Evolutionary conservation across 2,797 vertebrate species (phyloP).

Genomic region (Meriones psammophilus): DNA sequence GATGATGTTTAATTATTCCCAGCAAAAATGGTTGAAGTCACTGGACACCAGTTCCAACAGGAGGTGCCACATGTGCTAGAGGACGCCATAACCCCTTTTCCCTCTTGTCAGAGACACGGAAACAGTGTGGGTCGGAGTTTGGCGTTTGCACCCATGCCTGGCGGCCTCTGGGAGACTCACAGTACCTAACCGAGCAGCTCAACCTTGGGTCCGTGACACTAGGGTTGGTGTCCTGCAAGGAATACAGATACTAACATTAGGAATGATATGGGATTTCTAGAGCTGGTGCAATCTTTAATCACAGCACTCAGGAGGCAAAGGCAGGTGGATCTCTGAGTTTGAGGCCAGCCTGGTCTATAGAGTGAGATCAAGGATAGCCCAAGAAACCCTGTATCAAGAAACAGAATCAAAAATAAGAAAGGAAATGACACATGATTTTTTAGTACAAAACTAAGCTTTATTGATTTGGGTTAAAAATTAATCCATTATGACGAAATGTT

Average conservation of each 20-base stretch:
- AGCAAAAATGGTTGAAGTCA: conserved; percentile 34
- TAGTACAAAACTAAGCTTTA: conserved; percentile 40
- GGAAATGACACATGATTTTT: neutral
- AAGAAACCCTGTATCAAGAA: neutral
- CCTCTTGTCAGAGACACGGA: neutral
- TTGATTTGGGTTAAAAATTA: conserved; percentile 42
- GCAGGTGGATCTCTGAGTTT: neutral
- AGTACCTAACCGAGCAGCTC: neutral
- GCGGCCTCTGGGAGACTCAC: neutral
- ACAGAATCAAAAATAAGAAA: neutral
- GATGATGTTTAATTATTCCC: neutral
- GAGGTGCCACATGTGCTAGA: neutral
- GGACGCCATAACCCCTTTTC: neutral
- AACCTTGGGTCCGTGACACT: neutral
- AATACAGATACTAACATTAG: conserved; percentile 34
- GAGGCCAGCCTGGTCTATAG: neutral
- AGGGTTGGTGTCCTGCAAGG: neutral
- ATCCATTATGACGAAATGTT: neutral
- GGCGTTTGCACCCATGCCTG: neutral
- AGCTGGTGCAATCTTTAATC: neutral
- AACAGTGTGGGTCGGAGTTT: neutral
- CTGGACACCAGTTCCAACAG: neutral
- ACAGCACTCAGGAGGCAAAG: neutral
- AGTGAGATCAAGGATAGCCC: neutral
- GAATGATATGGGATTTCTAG: neutral